These are phyloP conservation scores for Rhizomys pruinosus DNA, from an alignment of 2,113 vertebrate species.

Conservation along the genomic window DNA sequence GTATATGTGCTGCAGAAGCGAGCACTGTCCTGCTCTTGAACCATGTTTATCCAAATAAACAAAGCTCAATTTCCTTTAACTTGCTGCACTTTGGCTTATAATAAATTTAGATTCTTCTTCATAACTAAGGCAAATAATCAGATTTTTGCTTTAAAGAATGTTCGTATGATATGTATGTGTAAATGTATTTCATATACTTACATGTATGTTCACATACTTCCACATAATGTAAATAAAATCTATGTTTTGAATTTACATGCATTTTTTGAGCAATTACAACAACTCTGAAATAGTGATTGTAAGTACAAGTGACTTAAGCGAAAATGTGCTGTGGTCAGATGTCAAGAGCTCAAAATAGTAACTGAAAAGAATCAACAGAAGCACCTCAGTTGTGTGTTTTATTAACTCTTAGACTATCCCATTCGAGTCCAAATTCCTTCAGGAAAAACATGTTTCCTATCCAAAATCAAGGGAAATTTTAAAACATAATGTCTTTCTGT, in stretches of 20 bases:
- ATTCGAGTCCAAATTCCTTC: not conserved
- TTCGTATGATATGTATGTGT: not conserved
- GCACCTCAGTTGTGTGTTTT: not conserved
- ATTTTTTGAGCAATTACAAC: constrained; percentile 35
- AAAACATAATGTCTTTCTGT: not conserved
- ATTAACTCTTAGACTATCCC: constrained; percentile 10
- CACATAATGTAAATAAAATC: not conserved
- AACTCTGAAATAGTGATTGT: constrained; percentile 38
- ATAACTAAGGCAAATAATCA: constrained; percentile 11
- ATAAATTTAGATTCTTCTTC: not conserved
- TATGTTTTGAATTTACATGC: not conserved
- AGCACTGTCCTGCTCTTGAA: no score
- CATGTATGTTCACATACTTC: not conserved
- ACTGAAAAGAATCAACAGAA: not conserved
- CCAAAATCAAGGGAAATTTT: constrained; percentile 18
- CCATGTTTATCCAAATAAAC: not conserved
- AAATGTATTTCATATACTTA: not conserved
- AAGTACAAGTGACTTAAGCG: not conserved
- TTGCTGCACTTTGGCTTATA: not conserved
- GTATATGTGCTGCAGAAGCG: no score
- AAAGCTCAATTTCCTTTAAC: not conserved
- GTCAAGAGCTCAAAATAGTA: constrained; percentile 45
- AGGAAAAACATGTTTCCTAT: not conserved
- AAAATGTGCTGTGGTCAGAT: constrained; percentile 30
- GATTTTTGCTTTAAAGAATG: constrained; percentile 10